A percentile compares a stretch with the other conserved stretches of the same genome.
These are phyloP conservation scores for Stigmatopora nigra DNA, from an alignment of 2,113 vertebrate species.

Conservation along the genomic window DNA sequence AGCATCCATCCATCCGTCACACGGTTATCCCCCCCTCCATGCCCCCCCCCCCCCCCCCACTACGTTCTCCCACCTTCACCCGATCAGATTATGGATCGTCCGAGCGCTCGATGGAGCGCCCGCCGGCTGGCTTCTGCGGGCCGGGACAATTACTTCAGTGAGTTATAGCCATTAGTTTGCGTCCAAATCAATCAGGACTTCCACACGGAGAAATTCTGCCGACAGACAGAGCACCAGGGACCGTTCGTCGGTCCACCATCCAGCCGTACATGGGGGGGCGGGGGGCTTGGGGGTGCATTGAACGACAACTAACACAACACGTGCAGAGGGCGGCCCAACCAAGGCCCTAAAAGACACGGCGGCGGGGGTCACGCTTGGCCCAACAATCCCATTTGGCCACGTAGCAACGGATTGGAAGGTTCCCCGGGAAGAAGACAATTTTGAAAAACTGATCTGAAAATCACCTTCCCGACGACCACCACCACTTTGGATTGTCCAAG, in stretches of 20 bases:
- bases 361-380: too few relatives aligned
- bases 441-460: too few relatives aligned
- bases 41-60: conserved; percentile 76
- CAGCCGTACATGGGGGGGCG: conserved; percentile 45
- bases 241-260: conserved; percentile 38
- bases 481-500: too few relatives aligned
- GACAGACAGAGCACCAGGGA: conserved; percentile 43
- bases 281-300: too few relatives aligned
- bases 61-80: conserved; percentile 74
- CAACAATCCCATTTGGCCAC: too few relatives aligned
- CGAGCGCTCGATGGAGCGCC: conserved; percentile 85
- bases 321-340: too few relatives aligned
- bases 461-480: too few relatives aligned
- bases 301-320: background rate
- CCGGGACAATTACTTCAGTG: conserved; percentile 97
- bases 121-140: conserved; percentile 94
- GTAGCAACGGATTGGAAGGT: too few relatives aligned
- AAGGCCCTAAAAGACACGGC: too few relatives aligned
- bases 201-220: conserved; percentile 65
- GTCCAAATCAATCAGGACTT: conserved; percentile 93
- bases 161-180: conserved; percentile 98
- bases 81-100: conserved; percentile 91
- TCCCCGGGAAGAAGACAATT: too few relatives aligned
- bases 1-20: conserved; percentile 40
- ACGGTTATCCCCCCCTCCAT: conserved; percentile 56